These are phyloP conservation scores for Diplosoma virens DNA, from an alignment of 23 tunicate genomes.

Conservation along the genomic window DNA sequence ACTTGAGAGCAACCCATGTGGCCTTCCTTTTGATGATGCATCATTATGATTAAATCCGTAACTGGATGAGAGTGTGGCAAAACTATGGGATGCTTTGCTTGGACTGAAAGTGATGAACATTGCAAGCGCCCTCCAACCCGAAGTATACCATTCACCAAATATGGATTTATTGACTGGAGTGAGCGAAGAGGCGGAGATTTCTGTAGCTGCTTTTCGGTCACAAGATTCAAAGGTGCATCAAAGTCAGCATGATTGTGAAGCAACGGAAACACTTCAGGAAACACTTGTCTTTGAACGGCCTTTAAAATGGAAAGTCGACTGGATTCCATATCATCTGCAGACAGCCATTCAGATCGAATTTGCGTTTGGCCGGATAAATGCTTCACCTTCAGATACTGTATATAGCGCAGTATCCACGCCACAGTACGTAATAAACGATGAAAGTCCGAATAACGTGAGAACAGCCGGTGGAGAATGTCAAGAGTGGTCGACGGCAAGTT, in stretches of 20 bases:
- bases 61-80: neutral
- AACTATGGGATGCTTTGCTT: neutral
- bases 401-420: constrained; percentile 2
- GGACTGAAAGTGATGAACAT: neutral
- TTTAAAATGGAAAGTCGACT: neutral
- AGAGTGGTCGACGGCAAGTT: too few relatives aligned
- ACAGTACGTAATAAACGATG: neutral
- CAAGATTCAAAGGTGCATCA: neutral
- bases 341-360: neutral
- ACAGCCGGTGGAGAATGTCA: constrained; percentile 7
- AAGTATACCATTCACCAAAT: neutral
- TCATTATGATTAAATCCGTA: neutral
- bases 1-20: neutral
- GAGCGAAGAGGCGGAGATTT: neutral
- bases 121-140: neutral
- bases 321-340: neutral
- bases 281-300: neutral
- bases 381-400: neutral
- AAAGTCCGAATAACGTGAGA: neutral
- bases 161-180: neutral
- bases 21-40: constrained; percentile 1
- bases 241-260: neutral
- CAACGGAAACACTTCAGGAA: neutral
- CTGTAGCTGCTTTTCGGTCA: neutral
- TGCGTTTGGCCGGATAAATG: neutral